Evolutionary conservation across 1,140 invertebrate species (phyloP).

Genomic region (Dendrolimus kikuchii): DNA sequence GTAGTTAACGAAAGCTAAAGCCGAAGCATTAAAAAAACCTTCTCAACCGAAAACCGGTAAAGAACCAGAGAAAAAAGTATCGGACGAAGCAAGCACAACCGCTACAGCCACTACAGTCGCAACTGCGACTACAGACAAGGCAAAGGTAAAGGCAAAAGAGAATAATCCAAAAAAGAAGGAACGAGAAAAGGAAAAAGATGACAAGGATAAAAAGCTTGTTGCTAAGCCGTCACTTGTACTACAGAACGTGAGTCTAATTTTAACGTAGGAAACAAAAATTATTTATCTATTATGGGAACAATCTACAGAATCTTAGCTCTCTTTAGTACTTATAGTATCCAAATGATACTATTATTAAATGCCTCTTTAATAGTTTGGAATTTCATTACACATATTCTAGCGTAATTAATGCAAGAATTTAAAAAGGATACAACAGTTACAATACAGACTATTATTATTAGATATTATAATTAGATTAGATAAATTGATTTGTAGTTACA

Average conservation of each 20-base stretch:
- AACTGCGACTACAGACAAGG: slow-evolving; percentile 12
- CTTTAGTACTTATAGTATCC: too few relatives aligned
- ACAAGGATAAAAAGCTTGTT: slow-evolving; percentile 27
- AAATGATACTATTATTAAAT: too few relatives aligned
- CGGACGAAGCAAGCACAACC: slow-evolving; percentile 24
- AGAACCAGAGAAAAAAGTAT: slow-evolving; percentile 38
- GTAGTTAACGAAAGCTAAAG: slow-evolving; percentile 60
- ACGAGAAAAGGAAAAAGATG: slow-evolving; percentile 29
- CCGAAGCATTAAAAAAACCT: slow-evolving; percentile 60
- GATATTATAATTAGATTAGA: too few relatives aligned
- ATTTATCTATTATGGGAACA: neutral
- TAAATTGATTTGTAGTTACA: too few relatives aligned
- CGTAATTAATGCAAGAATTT: too few relatives aligned
- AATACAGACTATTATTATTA: too few relatives aligned
- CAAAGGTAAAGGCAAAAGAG: slow-evolving; percentile 17
- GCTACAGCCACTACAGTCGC: slow-evolving; percentile 10
- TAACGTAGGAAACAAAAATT: neutral
- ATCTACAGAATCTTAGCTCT: too few relatives aligned
- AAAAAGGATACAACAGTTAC: too few relatives aligned
- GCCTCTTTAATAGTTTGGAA: too few relatives aligned
- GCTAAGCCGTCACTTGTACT: slow-evolving; percentile 26
- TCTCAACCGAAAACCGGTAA: slow-evolving; percentile 38
- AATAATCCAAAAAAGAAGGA: slow-evolving; percentile 4
- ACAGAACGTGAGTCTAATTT: slow-evolving; percentile 7
- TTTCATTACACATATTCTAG: too few relatives aligned